Conservation (phyloP, 30 jellyfish, hydroid and myxozoan species). For the Chironex yamaguchii region DNA sequence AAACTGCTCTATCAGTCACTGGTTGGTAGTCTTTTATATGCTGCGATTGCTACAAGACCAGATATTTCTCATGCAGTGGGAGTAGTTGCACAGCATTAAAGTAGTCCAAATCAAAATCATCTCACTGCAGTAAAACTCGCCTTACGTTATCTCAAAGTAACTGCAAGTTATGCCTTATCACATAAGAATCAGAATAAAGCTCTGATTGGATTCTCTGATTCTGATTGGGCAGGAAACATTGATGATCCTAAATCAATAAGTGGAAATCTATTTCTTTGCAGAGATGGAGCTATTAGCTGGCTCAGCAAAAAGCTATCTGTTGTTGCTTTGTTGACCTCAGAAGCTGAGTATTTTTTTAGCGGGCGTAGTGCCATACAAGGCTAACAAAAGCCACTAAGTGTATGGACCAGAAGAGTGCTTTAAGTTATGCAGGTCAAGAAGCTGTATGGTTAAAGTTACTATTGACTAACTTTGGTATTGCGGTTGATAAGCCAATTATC, state of each 20-base stretch:
- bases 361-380: no score
- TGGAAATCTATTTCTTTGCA: neutral
- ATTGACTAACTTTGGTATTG: neutral
- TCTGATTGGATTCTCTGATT: slow-evolving; percentile 38
- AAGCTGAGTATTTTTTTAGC: slow-evolving; percentile 45
- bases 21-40: slow-evolving; percentile 52
- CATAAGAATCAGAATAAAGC: neutral
- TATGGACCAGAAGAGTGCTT: no score
- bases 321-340: slow-evolving; percentile 21
- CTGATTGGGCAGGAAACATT: slow-evolving; percentile 40
- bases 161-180: neutral
- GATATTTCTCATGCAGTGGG: slow-evolving; percentile 20
- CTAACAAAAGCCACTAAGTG: no score
- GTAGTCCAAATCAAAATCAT: slow-evolving; percentile 8
- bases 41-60: slow-evolving; percentile 44
- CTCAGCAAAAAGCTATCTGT: slow-evolving; percentile 40
- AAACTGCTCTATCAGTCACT: slow-evolving; percentile 10
- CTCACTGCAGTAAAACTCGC: slow-evolving; percentile 42
- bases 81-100: slow-evolving; percentile 10
- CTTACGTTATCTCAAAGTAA: slow-evolving; percentile 36
- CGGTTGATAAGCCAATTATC: neutral
- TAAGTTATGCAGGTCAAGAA: slow-evolving; percentile 50
- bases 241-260: slow-evolving; percentile 31
- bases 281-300: slow-evolving; percentile 35
- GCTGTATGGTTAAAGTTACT: slow-evolving; percentile 4